phyloP scores from a whole-genome alignment of 2,113 vertebrate species.

The Epinephelus moara region DNA sequence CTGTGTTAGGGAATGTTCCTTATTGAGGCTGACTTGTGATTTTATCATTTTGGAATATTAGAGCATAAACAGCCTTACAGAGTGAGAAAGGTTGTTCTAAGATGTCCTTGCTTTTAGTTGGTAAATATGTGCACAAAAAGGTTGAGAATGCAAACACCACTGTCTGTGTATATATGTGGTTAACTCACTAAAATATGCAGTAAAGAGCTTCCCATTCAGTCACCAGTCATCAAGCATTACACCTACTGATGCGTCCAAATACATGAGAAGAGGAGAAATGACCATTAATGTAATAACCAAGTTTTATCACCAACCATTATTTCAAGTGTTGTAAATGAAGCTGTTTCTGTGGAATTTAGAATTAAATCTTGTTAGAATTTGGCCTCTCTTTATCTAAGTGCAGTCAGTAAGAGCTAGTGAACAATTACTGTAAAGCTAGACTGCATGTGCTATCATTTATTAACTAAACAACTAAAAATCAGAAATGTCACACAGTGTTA shows the following conservation, averaged over 20 bases:
- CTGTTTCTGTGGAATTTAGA: background rate
- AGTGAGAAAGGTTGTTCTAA: background rate
- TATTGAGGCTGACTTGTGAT: background rate
- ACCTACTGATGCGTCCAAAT: background rate
- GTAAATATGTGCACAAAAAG: background rate
- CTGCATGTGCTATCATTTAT: background rate
- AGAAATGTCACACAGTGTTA: background rate
- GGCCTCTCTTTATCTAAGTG: background rate
- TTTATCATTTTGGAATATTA: constrained; percentile 2
- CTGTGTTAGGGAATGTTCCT: constrained; percentile 2
- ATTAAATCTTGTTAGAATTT: background rate
- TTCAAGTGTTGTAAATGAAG: background rate
- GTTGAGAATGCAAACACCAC: background rate
- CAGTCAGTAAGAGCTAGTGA: background rate
- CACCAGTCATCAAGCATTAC: too few relatives aligned
- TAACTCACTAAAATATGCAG: background rate
- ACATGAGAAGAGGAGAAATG: background rate
- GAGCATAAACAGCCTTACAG: background rate
- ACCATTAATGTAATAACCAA: background rate
- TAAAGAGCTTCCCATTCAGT: background rate
- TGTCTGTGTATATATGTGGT: background rate
- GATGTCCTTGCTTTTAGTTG: background rate
- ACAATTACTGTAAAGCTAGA: background rate
- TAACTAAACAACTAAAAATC: background rate
- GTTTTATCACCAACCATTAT: background rate